These are phyloP conservation scores for Amphipyra berbera DNA, from an alignment of 2,888 invertebrate genomes.

Conservation along the genomic window DNA sequence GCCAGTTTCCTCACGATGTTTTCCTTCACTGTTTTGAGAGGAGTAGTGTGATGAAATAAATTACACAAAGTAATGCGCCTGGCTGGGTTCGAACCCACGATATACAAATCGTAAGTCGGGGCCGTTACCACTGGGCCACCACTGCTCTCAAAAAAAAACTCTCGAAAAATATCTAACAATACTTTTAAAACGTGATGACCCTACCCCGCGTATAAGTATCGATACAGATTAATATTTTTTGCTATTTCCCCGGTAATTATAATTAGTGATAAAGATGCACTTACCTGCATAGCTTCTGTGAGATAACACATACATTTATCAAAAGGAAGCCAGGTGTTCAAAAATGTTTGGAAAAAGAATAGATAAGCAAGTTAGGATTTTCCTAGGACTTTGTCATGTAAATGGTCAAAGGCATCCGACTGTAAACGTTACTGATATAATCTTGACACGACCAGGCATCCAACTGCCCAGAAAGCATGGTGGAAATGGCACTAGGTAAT, in stretches of 20 bases:
- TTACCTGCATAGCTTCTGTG: conserved; percentile 28
- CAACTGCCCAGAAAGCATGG: no score
- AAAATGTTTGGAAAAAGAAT: conserved; percentile 16
- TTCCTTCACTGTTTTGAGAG: no score
- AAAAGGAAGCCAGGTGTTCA: conserved; percentile 3
- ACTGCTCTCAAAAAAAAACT: no score
- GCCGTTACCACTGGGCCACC: no score
- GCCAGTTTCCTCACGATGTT: no score
- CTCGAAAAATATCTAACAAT: background rate
- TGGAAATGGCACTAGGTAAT: no score
- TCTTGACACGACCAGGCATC: no score
- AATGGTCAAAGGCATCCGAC: background rate
- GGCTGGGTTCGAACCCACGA: no score
- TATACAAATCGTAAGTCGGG: no score
- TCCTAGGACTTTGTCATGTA: conserved; percentile 12
- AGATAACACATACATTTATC: conserved; percentile 53
- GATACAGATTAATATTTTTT: conserved; percentile 58
- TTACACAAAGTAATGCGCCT: no score
- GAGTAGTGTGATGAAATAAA: no score
- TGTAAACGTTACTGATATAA: no score
- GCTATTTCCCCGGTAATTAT: conserved; percentile 54
- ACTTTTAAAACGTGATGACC: conserved; percentile 9
- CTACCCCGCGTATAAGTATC: conserved; percentile 20
- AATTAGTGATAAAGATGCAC: conserved; percentile 52
- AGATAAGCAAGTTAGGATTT: conserved; percentile 22